Conservation (phyloP, 2,888 invertebrate species). For the Omphaloscelis lunosa region DNA sequence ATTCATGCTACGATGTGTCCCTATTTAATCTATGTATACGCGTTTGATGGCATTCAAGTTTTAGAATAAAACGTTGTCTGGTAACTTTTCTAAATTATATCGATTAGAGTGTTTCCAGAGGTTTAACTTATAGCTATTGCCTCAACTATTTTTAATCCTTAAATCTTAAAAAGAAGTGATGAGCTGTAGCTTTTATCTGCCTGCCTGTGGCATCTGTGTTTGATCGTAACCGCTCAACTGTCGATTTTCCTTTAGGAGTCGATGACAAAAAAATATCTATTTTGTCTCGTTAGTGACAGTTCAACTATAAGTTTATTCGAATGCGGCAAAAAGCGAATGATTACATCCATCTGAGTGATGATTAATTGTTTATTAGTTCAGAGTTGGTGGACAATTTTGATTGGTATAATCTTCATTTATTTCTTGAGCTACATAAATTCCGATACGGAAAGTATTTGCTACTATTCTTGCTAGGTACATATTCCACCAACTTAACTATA, state of each 20-base stretch:
- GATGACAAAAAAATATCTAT: too few species aligned
- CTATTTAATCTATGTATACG: neutral
- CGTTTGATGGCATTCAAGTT: neutral
- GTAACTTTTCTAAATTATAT: neutral
- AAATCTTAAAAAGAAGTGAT: neutral
- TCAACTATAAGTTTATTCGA: neutral
- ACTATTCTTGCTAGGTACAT: neutral
- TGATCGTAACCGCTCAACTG: too few species aligned
- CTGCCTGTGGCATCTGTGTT: neutral
- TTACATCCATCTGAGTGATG: neutral
- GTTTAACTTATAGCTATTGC: neutral
- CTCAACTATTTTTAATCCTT: neutral
- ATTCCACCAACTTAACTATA: neutral
- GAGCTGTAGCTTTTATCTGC: neutral
- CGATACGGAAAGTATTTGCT: neutral
- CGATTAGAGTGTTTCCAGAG: neutral
- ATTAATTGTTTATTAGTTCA: neutral
- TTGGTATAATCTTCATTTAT: neutral
- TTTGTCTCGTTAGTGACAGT: too few species aligned
- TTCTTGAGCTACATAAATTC: neutral
- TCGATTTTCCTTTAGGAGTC: too few species aligned
- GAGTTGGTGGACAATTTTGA: neutral
- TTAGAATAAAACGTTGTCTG: neutral
- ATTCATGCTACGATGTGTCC: neutral
- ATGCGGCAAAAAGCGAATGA: neutral